A percentile compares a stretch with the other conserved stretches of the same genome.
These are phyloP conservation scores for Amphipyra berbera DNA, from an alignment of 2,888 invertebrate species.

Conservation along the genomic window DNA sequence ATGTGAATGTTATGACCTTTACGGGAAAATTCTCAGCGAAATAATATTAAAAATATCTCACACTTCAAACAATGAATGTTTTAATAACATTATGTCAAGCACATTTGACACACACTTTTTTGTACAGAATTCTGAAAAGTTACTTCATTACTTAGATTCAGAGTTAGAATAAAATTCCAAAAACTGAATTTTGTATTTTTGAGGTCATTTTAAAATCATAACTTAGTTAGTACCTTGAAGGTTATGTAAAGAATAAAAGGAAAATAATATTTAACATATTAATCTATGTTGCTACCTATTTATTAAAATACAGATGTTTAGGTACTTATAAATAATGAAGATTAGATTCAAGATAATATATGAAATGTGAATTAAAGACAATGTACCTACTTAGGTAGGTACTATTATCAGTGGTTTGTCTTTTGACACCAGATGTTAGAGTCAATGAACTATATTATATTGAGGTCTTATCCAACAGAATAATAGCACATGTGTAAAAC, in stretches of 20 bases:
- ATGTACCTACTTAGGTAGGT: too few relatives aligned
- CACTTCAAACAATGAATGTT: conserved; percentile 30
- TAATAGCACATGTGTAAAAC: not conserved
- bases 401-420: not conserved
- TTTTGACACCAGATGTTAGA: conserved; percentile 15
- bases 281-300: too few relatives aligned
- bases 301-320: too few relatives aligned
- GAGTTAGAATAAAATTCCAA: not conserved
- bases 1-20: conserved; percentile 27
- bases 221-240: too few relatives aligned
- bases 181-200: not conserved
- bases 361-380: too few relatives aligned
- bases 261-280: not conserved
- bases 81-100: conserved; percentile 3
- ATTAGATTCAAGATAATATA: too few relatives aligned
- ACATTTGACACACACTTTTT: conserved; percentile 18
- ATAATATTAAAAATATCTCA: conserved; percentile 15
- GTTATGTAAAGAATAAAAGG: too few relatives aligned
- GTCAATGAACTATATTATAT: conserved; percentile 15
- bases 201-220: too few relatives aligned
- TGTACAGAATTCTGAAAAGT: not conserved
- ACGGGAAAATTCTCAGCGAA: conserved; percentile 10
- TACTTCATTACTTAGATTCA: not conserved
- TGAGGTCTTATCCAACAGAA: not conserved
- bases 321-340: too few relatives aligned